Evolutionary conservation across 1,140 invertebrate species (phyloP), one percentile per base, ranked within the genome.

Genomic region (Pachyrhynchus sulphureomaculatus): DNA sequence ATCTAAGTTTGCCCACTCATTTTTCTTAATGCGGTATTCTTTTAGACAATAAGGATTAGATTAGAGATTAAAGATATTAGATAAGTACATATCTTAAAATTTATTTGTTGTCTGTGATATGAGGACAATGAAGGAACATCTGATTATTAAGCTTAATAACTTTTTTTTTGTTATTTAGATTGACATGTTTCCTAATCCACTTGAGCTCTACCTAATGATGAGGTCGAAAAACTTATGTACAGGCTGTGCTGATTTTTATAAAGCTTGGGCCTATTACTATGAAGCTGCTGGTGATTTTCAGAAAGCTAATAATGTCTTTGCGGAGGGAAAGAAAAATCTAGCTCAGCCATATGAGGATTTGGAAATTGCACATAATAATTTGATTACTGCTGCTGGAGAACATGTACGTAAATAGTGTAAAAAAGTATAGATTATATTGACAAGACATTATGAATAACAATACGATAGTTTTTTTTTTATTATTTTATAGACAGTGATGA

Each of bases 181-280:
- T 79, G 88, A 86, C 72, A 82, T 82, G 62, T 83, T 88, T 64
- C 82, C 83, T 49, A 88, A 90, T 78, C 86, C 88, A 24, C 74
- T 88, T 57, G 88, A 91, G 72, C 76, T 89, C 45, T 92, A 89
- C 72, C 86, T 90, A 74, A 80, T 88, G 72, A 77, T 91, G 62
- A 86, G 88, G 66, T 84, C 84, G 54, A 85, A 82, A 73, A 88
- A 88, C n/a, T 83, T 91, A 64, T 88, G 89, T 33, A 87, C 84
- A n/a, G 86, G 86, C 79, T 84, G 87, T 56, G 84, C 89, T 1
- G 86, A 90, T 60, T 84, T 90, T 66, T 92, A 92, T 70, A 82
- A 86, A 69, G 86, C 88, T 8, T 91, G 89, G 90, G 88, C 89
- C 8, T 90, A 90, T 70, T 89, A 90, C 73, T 84, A 88, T 66